Base-by-base conservation (phyloP, 2,797 vertebrate genomes). In the Philypnodon macrostomus region DNA sequence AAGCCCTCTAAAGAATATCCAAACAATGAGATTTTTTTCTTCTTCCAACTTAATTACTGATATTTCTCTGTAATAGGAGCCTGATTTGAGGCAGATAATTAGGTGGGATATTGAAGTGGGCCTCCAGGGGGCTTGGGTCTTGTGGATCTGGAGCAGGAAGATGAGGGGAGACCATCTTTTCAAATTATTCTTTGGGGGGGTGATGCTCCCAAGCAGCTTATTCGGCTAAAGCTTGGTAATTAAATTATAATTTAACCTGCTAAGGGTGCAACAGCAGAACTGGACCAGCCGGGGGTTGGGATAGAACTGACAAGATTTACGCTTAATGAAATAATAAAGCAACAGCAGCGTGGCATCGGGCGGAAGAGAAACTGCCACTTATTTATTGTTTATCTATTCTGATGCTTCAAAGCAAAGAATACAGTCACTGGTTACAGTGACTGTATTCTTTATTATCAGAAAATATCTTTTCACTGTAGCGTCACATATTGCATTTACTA, bases 271-370 rank as follows among this genome's bases (percentile, higher is more conserved):
- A 88, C 90, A 87, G 90, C 90, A 90, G 88, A 88, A 74, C 88
- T 89, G 89, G 89, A 90, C 89, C 83, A 75, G 84, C 61, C 79
- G 90, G 87, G 88, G 90, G 91, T 90, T 87, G 90, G 85, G 85
- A 90, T 90, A 73, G 74, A 85, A 82, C 79, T 87, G 84, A 85
- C 85, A 89, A 88, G 90, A 91, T 90, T 90, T 95, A 93, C 92
- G 92, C 92, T 93, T 95, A 94, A 96, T 95, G 92, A 95, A 96
- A 95, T 95, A 94, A 96, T 96, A 96, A 94, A 92, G 93, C 83
- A 85, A 80, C 77, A 77, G 54, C 89, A 84, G 88, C 78, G 83
- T 90, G 88, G 87, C 84, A 80, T 75, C 85, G 70, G 73, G 67
- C 67, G 67, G 73, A 79, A 75, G 83, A 54, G 34, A 34, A 24